A percentile compares a stretch with the other conserved stretches of the same genome.
Conservation (phyloP, 2,797 vertebrate genomes). For the Syngnathus rostellatus region DNA sequence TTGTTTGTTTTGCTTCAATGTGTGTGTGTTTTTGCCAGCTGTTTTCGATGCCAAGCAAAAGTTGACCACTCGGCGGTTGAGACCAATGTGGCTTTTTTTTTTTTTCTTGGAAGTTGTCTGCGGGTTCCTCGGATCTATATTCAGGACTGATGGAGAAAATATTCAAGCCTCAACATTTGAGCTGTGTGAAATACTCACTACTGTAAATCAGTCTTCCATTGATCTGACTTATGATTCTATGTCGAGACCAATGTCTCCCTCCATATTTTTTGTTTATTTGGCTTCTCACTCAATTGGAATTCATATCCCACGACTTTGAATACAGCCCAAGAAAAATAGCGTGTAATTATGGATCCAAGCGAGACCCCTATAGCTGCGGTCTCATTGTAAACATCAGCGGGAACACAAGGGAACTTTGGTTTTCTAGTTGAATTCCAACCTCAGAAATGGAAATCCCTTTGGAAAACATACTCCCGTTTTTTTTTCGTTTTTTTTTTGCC, state of each 20-base stretch:
- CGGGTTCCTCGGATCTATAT: slow-evolving; percentile 10
- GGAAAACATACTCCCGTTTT: not conserved
- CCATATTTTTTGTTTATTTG: slow-evolving; percentile 43
- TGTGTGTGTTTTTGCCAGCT: slow-evolving; percentile 37
- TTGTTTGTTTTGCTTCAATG: slow-evolving; percentile 10
- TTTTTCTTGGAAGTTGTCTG: slow-evolving; percentile 27
- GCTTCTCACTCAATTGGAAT: slow-evolving; percentile 40
- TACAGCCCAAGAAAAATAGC: slow-evolving; percentile 59
- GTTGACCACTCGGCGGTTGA: slow-evolving; percentile 47
- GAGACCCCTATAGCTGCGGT: slow-evolving; percentile 36
- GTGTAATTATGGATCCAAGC: slow-evolving; percentile 63
- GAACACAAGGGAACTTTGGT: slow-evolving; percentile 57
- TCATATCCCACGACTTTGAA: slow-evolving; percentile 54
- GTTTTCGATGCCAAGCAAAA: slow-evolving; percentile 50
- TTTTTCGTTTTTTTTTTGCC: slow-evolving; percentile 29
- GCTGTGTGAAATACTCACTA: slow-evolving; percentile 16
- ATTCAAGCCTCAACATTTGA: slow-evolving; percentile 28
- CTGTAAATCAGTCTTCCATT: not conserved
- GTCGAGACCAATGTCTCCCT: not conserved
- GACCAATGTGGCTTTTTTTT: slow-evolving; percentile 23
- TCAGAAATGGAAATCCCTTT: slow-evolving; percentile 35
- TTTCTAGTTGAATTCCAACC: slow-evolving; percentile 59
- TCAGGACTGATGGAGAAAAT: slow-evolving; percentile 41
- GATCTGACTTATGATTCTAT: not conserved
- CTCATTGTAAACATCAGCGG: slow-evolving; percentile 49